These are phyloP conservation scores for Lagocephalus sceleratus DNA, from an alignment of 2,797 vertebrate species.

Conservation along the genomic window DNA sequence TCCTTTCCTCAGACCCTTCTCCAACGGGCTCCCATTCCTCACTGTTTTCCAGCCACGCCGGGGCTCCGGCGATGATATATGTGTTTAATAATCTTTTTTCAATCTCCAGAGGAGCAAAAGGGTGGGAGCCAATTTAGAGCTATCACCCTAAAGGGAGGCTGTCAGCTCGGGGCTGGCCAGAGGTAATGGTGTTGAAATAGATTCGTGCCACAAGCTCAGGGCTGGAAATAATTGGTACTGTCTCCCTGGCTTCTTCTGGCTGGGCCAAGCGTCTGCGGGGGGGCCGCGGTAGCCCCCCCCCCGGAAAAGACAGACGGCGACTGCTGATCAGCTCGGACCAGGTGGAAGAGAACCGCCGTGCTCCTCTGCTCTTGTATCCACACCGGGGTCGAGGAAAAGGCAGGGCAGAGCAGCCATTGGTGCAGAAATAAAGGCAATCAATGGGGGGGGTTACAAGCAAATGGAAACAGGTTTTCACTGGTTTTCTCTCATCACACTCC, in stretches of 20 bases:
- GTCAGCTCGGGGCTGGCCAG: slow-evolving; percentile 56
- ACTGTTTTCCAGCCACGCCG: slow-evolving; percentile 50
- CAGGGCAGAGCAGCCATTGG: no score
- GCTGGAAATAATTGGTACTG: slow-evolving; percentile 70
- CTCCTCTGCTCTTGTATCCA: slow-evolving; percentile 26
- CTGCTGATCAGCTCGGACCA: slow-evolving; percentile 33
- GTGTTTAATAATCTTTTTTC: slow-evolving; percentile 75
- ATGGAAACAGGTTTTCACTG: no score
- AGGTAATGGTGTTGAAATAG: slow-evolving; percentile 68
- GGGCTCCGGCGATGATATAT: slow-evolving; percentile 64
- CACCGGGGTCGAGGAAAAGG: no score
- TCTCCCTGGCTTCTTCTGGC: slow-evolving; percentile 22
- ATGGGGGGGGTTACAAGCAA: no score
- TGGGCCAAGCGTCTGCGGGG: slow-evolving; percentile 33
- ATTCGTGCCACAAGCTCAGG: slow-evolving; percentile 63
- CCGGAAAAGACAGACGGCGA: slow-evolving; percentile 41
- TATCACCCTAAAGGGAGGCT: slow-evolving; percentile 62
- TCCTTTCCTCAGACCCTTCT: slow-evolving; percentile 22
- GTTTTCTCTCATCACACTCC: no score
- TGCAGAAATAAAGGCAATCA: no score
- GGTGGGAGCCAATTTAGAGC: slow-evolving; percentile 72
- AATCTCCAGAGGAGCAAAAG: slow-evolving; percentile 65
- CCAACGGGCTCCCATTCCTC: slow-evolving; percentile 38
- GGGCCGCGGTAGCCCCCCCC: slow-evolving; percentile 23
- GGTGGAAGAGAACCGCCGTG: slow-evolving; percentile 28